Evolutionary conservation across 2,113 vertebrate species (phyloP).

Genomic region (Microtus ochrogaster): DNA sequence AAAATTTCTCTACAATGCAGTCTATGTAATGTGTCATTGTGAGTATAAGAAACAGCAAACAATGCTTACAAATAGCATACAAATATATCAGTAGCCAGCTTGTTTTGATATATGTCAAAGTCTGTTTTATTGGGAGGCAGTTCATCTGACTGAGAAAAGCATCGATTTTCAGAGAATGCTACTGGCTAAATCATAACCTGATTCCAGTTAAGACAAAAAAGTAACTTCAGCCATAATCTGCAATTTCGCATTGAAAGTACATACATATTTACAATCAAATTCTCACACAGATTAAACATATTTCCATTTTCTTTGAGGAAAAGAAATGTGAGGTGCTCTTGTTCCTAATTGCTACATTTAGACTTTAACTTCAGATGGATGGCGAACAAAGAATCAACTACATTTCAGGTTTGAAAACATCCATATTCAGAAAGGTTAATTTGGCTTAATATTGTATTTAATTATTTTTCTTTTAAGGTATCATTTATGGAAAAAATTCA

Average conservation of each 20-base stretch:
- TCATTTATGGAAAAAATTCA: conserved; percentile 35
- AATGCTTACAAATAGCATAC: background rate
- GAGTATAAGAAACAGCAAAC: conserved; percentile 51
- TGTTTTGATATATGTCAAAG: conserved; percentile 48
- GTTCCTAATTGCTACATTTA: conserved; percentile 52
- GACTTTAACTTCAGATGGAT: conserved; percentile 57
- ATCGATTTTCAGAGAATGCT: conserved; percentile 66
- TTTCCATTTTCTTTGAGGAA: conserved; percentile 67
- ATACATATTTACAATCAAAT: conserved; percentile 72
- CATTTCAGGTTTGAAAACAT: conserved; percentile 57
- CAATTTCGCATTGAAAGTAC: conserved; percentile 73
- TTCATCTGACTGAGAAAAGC: conserved; percentile 63
- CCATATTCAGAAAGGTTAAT: conserved; percentile 58
- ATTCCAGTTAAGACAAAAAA: conserved; percentile 76
- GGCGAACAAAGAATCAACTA: background rate
- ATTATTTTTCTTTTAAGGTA: conserved; percentile 66
- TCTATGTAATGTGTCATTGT: background rate
- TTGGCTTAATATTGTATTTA: conserved; percentile 55
- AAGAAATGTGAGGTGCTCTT: conserved; percentile 55
- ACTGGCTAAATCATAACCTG: conserved; percentile 65
- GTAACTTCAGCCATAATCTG: conserved; percentile 66
- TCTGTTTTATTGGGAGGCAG: conserved; percentile 60
- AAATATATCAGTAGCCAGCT: conserved; percentile 69
- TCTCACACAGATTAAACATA: conserved; percentile 59
- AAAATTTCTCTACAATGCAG: background rate